Base-by-base conservation (phyloP, 2,113 vertebrate genomes). In the Nannobrachium achirus region DNA sequence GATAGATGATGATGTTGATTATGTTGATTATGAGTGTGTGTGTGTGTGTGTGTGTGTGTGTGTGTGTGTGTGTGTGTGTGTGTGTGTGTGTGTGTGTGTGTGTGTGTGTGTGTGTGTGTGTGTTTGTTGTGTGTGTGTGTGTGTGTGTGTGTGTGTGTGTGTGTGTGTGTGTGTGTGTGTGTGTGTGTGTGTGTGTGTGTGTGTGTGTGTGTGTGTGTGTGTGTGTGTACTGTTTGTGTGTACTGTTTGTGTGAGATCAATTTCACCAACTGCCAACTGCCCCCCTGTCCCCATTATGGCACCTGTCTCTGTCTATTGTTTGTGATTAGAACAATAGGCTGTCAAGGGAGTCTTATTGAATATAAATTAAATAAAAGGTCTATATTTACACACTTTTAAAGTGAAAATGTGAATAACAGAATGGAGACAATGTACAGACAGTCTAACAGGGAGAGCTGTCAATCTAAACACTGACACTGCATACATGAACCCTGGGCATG, bases 11-110 rank as follows among this genome's bases (percentile, higher is more conserved):
- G 25, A 33, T 56, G 51, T 5, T 79, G 73, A 84, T 85, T 78
- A 83, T 72, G 83, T 86, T 79, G 73, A 84, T 85, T 78, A 83
- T 72, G 83, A n/a, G n/a, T n/a, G n/a, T 86, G 14, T 38, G 15
- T 14, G 59, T 25, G 38, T 67, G 56, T 60, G 11, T 56, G 8
- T 46, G 33, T 4, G 19, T 41, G 52, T 46, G 45, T 33, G 15
- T 60, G 61, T 60, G 51, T 9, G 42, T 63, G 20, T 20, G 56
- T 7, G 59, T 63, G 78, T 41, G 57, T 39, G 48, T 48, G 33
- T 8, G 45, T 41, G 57, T 25, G 44, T 0, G 69, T 44, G 72
- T n/a, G 57, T 66, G 79, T 81, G 19, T 25, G 18, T 25, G 19
- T 25, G 52, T 42, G 44, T 44, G 49, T 11, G 33, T 50, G 61